These are phyloP conservation scores for Cuniculus paca DNA, from an alignment of 2,797 vertebrate genomes.

Conservation along the genomic window DNA sequence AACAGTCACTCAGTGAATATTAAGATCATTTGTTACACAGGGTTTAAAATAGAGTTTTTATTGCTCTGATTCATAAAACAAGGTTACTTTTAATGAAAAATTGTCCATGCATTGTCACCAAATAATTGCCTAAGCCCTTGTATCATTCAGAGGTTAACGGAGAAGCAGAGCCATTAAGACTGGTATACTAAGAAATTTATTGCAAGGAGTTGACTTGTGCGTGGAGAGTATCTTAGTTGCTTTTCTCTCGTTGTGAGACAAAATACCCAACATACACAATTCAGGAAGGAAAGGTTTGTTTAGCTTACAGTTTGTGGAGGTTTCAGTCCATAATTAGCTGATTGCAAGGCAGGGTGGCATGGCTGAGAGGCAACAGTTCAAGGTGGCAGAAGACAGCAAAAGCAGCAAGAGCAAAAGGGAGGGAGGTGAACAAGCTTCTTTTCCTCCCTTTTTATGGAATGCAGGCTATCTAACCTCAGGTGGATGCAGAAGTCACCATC, in stretches of 20 bases:
- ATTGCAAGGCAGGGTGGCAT: neutral
- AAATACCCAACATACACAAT: neutral
- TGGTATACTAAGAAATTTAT: neutral
- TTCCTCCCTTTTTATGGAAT: neutral
- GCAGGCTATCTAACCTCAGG: neutral
- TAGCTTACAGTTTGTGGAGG: neutral
- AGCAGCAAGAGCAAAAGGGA: neutral
- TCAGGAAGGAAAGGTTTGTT: neutral
- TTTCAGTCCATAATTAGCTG: neutral
- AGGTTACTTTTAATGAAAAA: constrained; percentile 62
- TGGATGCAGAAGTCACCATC: neutral
- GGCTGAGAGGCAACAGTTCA: neutral
- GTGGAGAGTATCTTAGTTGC: neutral
- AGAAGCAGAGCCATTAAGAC: neutral
- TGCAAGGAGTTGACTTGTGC: neutral
- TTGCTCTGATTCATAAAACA: constrained; percentile 61
- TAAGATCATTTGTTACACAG: constrained; percentile 69
- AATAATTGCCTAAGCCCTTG: constrained; percentile 9
- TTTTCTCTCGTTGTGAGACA: neutral
- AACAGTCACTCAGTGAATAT: constrained; percentile 73
- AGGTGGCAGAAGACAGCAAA: neutral
- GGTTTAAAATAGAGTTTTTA: constrained; percentile 68
- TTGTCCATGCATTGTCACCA: neutral
- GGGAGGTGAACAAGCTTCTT: neutral
- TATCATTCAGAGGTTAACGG: neutral